Percentiles rank a stretch among this genome's conserved stretches.
Evolutionary conservation across 1,140 invertebrate genomes (phyloP).

Genomic region (Periplaneta americana): DNA sequence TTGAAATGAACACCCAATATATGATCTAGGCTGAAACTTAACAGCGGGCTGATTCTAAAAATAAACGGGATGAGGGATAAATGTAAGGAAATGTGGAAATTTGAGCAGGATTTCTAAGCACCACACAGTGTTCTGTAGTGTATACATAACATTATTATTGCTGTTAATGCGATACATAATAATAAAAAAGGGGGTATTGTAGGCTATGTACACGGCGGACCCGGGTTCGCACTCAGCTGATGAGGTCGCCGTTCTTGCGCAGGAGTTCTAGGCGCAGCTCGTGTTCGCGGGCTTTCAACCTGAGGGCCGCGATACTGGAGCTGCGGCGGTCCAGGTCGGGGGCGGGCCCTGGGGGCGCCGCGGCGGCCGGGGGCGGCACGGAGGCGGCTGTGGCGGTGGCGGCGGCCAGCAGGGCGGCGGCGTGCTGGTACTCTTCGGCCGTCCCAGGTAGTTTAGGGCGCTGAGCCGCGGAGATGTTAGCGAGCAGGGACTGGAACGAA

Average conservation of each 20-base stretch:
- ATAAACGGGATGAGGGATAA: too few relatives aligned
- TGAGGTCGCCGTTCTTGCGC: conserved; percentile 73
- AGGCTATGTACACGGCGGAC: background rate
- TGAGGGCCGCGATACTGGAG: conserved; percentile 83
- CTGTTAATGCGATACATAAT: background rate
- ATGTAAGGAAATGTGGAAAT: too few relatives aligned
- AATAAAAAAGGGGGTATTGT: background rate
- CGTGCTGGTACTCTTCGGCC: conserved; percentile 21
- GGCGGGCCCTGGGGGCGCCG: conserved; percentile 29
- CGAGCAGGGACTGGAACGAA: conserved; percentile 80
- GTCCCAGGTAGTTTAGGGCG: conserved; percentile 43
- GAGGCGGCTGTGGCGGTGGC: conserved; percentile 34
- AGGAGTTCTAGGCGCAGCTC: conserved; percentile 80
- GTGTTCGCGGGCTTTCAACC: conserved; percentile 88
- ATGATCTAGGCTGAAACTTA: too few relatives aligned
- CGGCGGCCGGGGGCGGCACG: conserved; percentile 34
- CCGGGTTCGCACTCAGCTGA: conserved; percentile 48
- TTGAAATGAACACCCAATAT: too few relatives aligned
- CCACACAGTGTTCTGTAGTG: too few relatives aligned
- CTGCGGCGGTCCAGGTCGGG: conserved; percentile 71
- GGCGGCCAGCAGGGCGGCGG: conserved; percentile 22
- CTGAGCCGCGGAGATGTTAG: conserved; percentile 69
- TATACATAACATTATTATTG: background rate
- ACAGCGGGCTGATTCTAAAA: too few relatives aligned
- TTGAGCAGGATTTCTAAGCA: too few relatives aligned